Conservation (phyloP, 2,113 vertebrate species). For the Jacana jacana region DNA sequence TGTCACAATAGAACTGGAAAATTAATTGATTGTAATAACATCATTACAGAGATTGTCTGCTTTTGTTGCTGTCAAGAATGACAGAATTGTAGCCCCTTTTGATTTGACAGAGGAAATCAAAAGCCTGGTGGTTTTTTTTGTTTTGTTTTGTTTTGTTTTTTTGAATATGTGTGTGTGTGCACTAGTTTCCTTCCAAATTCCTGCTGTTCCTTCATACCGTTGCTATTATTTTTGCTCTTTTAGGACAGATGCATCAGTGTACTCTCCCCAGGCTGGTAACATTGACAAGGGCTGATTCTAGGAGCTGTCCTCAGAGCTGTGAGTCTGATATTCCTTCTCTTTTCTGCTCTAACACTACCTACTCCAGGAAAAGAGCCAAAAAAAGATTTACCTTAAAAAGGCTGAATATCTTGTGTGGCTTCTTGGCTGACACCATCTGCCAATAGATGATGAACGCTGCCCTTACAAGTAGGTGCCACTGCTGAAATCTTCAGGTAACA, state of each 20-base stretch:
- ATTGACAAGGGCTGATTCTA: fast-evolving
- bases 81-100: not conserved
- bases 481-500: slow-evolving; percentile 14
- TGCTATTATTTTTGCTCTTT: not conserved
- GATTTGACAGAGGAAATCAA: not conserved
- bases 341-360: not conserved
- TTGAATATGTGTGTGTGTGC: too few relatives aligned
- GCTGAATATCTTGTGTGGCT: not conserved
- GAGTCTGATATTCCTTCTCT: not conserved
- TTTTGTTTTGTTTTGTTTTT: not conserved
- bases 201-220: not conserved
- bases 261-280: not conserved
- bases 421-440: not conserved
- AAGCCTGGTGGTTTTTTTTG: not conserved
- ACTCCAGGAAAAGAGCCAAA: not conserved
- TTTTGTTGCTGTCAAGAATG: not conserved
- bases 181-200: not conserved
- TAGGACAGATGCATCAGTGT: fast-evolving
- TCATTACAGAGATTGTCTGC: not conserved
- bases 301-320: not conserved
- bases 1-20: not conserved
- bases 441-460: not conserved
- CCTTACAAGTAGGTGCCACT: not conserved
- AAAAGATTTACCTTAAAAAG: not conserved
- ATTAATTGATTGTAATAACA: not conserved